A percentile compares a stretch with the other conserved stretches of the same genome.
phyloP scores from a whole-genome alignment of 2,888 invertebrate species.

The Plagodis dolabraria region DNA sequence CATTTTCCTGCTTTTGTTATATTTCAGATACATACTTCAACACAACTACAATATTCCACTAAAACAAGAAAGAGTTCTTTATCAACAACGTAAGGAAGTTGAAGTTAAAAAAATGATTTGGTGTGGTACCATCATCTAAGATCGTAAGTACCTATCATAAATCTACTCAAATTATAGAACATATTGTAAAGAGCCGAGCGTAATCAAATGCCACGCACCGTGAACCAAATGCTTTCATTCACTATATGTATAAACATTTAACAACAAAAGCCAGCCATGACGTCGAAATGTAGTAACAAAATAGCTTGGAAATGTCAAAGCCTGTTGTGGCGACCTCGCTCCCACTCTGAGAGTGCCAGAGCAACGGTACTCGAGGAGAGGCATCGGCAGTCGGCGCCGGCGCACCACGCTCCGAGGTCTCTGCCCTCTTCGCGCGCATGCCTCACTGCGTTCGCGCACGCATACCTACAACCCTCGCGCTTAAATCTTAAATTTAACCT shows the following conservation, averaged over 20 bases:
- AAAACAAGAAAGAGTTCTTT: conserved; percentile 10
- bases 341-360: conserved; percentile 59
- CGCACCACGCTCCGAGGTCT: conserved; percentile 71
- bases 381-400: conserved; percentile 62
- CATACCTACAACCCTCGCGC: conserved; percentile 22
- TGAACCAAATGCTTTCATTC: conserved; percentile 37
- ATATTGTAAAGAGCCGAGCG: too few relatives aligned
- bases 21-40: neutral
- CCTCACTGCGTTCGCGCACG: conserved; percentile 57
- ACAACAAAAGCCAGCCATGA: conserved; percentile 62
- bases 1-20: conserved; percentile 18
- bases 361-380: conserved; percentile 74
- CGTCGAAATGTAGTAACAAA: conserved; percentile 63
- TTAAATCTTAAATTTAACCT: conserved; percentile 15
- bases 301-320: conserved; percentile 79
- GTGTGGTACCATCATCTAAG: too few relatives aligned
- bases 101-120: too few relatives aligned
- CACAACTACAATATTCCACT: conserved; percentile 3
- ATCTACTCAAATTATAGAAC: too few relatives aligned
- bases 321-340: conserved; percentile 67
- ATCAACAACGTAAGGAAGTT: too few relatives aligned
- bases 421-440: conserved; percentile 70
- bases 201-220: conserved; percentile 28
- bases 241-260: conserved; percentile 42
- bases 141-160: too few relatives aligned